Percentiles rank a stretch among this genome's conserved stretches.
Conservation (phyloP, 30 jellyfish, hydroid and myxozoan species). For the Chrysaora quinquecirrha region DNA sequence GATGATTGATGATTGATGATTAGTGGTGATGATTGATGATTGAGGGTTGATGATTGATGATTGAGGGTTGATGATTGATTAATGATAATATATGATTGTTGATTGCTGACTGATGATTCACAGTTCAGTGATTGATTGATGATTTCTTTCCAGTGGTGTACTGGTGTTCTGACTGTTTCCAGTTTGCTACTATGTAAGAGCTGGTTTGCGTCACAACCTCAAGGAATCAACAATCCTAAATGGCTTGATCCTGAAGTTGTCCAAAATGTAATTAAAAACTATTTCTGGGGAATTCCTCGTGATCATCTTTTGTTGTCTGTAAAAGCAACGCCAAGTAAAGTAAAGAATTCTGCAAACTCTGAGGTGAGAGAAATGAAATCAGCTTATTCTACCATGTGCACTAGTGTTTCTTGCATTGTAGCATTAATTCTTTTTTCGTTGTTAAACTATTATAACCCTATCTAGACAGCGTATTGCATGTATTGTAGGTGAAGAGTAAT, state of each 20-base stretch:
- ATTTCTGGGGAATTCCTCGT: constrained; percentile 55
- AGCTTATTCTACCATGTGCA: not conserved
- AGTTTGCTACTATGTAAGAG: constrained; percentile 48
- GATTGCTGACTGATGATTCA: no score
- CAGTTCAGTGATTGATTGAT: no score
- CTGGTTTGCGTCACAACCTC: constrained; percentile 21
- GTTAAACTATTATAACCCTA: no score
- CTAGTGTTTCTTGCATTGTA: no score
- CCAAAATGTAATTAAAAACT: constrained; percentile 18
- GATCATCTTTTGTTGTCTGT: constrained; percentile 48
- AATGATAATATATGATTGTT: no score
- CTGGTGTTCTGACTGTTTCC: constrained; percentile 61
- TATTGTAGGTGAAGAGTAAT: no score
- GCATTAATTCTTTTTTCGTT: no score
- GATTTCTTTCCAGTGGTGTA: constrained; percentile 51
- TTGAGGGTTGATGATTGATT: no score
- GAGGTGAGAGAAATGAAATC: not conserved
- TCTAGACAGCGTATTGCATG: no score
- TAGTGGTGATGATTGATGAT: no score
- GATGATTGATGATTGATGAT: no score
- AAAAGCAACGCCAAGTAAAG: constrained; percentile 39
- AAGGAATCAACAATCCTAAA: constrained; percentile 9
- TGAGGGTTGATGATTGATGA: no score
- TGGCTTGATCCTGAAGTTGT: constrained; percentile 46
- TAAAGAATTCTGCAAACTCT: not conserved